Base-by-base conservation (phyloP, 1,140 invertebrate genomes). In the Heliconius eleuchia region DNA sequence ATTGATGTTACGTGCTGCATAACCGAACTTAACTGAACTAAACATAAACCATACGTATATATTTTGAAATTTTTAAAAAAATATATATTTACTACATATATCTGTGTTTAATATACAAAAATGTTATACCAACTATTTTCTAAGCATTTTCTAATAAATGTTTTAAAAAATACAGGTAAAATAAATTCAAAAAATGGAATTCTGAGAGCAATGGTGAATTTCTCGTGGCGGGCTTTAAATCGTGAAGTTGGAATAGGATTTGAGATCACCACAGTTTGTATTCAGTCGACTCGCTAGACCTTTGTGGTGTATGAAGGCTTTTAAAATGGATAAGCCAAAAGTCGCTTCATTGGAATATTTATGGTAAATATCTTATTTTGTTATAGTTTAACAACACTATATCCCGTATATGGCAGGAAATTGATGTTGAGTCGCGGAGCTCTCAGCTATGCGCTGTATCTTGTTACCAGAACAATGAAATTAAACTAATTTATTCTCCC, bases 181-280 rank as follows among this genome's bases (percentile, higher is more conserved):
- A 81, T 77, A 66, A 66, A 66, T 78, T 80, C 73, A 27, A 66
- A 66, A 66, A 66, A 66, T 80, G 78, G 79, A 8, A 72, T 52
- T 76, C 73, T 80, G 75, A 71, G 34, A 30, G 60, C 60, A 66
- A 66, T 30, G 13, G 60, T 30, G 60, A 30, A 66, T 66, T 66
- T 66, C 60, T 66, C 60, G 60, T 66, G 60, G 19, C 60, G 60
- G 13, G 60, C 60, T 66, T 66, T 66, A 66, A 66, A 66, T 66
- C 60, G 60, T 66, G 72, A 42, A 80, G 71, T 75, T 82, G 87
- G 82, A 86, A 87, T 87, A 85, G 83, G 86, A 88, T 88, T 88
- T 87, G 75, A 86, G 85, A 87, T 87, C 84, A 82, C 71, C 81
- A 66, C 79, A 80, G 83, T 89, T 87, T 88, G 87, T 90, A 89